phyloP scores from a whole-genome alignment of 2,113 vertebrate genomes.

The Nibea coibor region DNA sequence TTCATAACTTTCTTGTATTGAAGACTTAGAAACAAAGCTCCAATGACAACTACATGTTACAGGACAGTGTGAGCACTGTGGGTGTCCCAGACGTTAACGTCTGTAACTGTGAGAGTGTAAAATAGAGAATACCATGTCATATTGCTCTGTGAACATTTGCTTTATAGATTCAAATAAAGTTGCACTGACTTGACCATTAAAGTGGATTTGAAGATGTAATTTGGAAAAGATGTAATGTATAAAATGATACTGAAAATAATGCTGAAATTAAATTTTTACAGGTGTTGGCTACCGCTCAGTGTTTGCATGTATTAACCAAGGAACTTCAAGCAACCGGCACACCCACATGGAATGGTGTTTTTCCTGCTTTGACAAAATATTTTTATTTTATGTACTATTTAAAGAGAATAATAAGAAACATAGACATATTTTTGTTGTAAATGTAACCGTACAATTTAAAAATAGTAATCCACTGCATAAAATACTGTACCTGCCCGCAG shows the following conservation, averaged over 20 bases:
- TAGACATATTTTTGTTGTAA: neutral
- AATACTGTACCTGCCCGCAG: constrained; percentile 72
- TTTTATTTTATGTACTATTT: neutral
- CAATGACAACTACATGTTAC: neutral
- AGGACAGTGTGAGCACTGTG: neutral
- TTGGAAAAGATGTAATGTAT: neutral
- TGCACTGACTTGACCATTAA: neutral
- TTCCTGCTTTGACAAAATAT: neutral
- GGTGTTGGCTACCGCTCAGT: neutral
- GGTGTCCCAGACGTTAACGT: neutral
- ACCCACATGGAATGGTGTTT: neutral
- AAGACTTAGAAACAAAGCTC: neutral
- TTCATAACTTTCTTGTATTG: neutral
- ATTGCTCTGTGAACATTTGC: neutral
- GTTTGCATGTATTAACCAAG: neutral
- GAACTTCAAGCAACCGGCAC: neutral
- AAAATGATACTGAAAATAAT: neutral
- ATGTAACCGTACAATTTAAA: neutral
- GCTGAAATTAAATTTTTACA: neutral
- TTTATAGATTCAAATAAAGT: neutral
- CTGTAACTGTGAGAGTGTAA: neutral
- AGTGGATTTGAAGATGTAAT: neutral
- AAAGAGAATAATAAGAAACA: neutral
- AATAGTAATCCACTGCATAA: neutral
- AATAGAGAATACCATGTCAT: neutral